Percentiles rank a stretch among this genome's conserved stretches.
Conservation (phyloP, 1,140 invertebrate genomes). For the Stegodyphus mimosarum region DNA sequence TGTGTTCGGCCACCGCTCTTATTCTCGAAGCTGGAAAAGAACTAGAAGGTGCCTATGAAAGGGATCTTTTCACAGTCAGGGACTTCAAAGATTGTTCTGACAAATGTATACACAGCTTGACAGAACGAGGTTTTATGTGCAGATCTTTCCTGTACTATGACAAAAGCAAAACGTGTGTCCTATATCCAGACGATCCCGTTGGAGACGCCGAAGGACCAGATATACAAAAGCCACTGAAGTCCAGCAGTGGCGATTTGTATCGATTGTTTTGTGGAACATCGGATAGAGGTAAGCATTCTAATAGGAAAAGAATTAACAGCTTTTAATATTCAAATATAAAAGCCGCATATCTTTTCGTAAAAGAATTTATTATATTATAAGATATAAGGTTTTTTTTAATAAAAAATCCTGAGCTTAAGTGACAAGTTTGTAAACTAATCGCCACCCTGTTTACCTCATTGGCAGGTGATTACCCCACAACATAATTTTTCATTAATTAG, state of each 20-base stretch:
- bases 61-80: slow-evolving; percentile 61
- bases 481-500: too few relatives aligned
- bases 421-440: too few relatives aligned
- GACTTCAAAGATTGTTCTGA: slow-evolving; percentile 64
- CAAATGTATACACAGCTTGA: slow-evolving; percentile 62
- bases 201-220: slow-evolving; percentile 64
- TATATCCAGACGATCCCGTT: slow-evolving; percentile 82
- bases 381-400: too few relatives aligned
- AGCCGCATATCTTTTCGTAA: too few relatives aligned
- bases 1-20: slow-evolving; percentile 63
- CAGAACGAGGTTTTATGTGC: slow-evolving; percentile 64
- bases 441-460: too few relatives aligned
- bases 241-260: slow-evolving; percentile 64
- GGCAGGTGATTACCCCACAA: too few relatives aligned
- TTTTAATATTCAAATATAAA: neutral
- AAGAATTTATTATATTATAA: too few relatives aligned
- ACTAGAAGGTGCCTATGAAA: slow-evolving; percentile 63
- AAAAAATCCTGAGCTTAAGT: too few relatives aligned
- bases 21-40: slow-evolving; percentile 64
- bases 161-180: slow-evolving; percentile 82
- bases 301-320: neutral
- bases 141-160: slow-evolving; percentile 88
- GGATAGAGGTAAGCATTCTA: slow-evolving; percentile 64
- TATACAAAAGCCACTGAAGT: slow-evolving; percentile 72
- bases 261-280: slow-evolving; percentile 63